phyloP scores from a whole-genome alignment of 64 coral and sea anemone genomes.

The Pachyseris speciosa region DNA sequence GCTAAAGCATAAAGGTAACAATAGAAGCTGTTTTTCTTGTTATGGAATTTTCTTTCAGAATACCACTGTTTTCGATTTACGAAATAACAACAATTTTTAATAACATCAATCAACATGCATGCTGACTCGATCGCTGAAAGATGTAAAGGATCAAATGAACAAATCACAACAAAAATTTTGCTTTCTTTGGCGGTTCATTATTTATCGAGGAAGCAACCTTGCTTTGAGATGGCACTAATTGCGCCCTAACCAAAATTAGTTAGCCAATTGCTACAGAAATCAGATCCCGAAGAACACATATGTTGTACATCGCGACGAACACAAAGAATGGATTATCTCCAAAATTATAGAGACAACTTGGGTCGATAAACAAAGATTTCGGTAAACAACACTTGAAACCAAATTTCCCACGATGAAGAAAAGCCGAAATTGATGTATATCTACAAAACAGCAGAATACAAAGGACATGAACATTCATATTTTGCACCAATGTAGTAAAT shows the following conservation, averaged over 20 bases:
- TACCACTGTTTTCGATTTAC: background rate
- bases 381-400: background rate
- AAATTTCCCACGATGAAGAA: background rate
- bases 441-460: background rate
- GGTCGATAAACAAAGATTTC: slow-evolving; percentile 9
- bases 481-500: background rate
- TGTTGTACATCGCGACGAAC: background rate
- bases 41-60: background rate
- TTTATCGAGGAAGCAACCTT: slow-evolving; percentile 33
- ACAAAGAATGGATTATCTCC: background rate
- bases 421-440: background rate
- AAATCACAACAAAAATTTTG: slow-evolving; percentile 19
- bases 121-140: background rate
- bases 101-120: background rate
- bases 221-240: background rate
- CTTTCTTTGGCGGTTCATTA: slow-evolving; percentile 11
- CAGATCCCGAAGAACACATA: background rate
- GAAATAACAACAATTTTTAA: background rate
- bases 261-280: background rate
- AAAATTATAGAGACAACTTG: background rate
- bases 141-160: background rate
- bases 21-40: background rate
- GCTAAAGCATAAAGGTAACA: background rate
- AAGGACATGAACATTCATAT: background rate
- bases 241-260: background rate